Base-by-base conservation (phyloP, 2,113 vertebrate species). In the Etheostoma cragini region DNA sequence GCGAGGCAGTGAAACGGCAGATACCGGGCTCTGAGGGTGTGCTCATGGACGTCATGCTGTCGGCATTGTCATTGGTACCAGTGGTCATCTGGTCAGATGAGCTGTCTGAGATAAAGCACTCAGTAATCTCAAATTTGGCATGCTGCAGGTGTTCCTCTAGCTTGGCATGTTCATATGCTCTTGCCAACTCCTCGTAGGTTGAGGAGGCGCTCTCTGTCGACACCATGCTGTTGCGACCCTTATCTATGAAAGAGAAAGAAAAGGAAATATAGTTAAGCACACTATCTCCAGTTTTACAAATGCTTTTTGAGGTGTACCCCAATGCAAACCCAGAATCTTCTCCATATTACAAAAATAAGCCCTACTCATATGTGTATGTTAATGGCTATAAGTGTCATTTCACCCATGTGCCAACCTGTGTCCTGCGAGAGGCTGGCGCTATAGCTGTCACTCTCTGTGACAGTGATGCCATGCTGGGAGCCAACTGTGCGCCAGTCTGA, bases 151-250 rank as follows among this genome's bases (percentile, higher is more conserved):
- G 97, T 85, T 99, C 97, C 91, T 99, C 97, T 82, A 99, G 95
- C 94, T 98, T 98, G 61, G 97, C 97, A 0, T 99, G 97, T 87
- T 99, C 97, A 0, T 99, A 99, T 57, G 97, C 97, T 0, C 97
- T 95, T 0, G 97, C 97, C 94, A 99, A 90, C 93, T 99, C 97
- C 93, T 99, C 97, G 0, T 99, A 99, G 78, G 97, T 99, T 19
- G 97, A 99, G 0, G 97, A 98, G 75, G 97, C 97, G 0, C 97
- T 99, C 94, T 99, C 97, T 0, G 97, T 99, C 0, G 98, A 99
- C 87, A 99, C 98, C 98, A 99, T 99, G 95, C 98, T 99, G 96
- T 99, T 99, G 19, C 98, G 95, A 0, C 98, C 98, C 92, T 99
- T 99, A 92, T 99, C 98, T 92, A 45, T 16, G 46, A 70, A 66